phyloP scores from a whole-genome alignment of 2,797 vertebrate species.

The Microctenopoma stevenorrisi region DNA sequence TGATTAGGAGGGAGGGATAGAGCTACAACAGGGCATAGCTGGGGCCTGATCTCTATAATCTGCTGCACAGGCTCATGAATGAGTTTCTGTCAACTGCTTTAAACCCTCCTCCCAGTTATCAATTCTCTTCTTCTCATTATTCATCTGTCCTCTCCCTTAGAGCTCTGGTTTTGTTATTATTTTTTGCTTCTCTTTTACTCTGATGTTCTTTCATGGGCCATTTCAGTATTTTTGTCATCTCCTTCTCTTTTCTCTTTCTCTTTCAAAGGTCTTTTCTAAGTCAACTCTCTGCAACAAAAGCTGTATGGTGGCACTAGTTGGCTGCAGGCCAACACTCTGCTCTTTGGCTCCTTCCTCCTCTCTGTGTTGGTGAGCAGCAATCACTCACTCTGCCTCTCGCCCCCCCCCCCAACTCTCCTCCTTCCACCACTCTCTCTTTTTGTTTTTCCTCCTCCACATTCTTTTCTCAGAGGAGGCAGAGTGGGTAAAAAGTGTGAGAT shows the following conservation, averaged over 20 bases:
- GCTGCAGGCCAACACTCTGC: conserved; percentile 66
- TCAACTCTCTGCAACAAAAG: conserved; percentile 78
- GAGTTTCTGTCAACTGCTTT: conserved; percentile 47
- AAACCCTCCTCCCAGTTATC: conserved; percentile 41
- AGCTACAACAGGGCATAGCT: conserved; percentile 31
- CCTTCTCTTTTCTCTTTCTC: conserved; percentile 56
- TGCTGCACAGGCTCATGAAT: conserved; percentile 58
- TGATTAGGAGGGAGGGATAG: background rate
- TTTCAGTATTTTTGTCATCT: conserved; percentile 61
- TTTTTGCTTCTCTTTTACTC: conserved; percentile 35
- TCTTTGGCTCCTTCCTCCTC: conserved; percentile 53
- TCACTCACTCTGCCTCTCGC: conserved; percentile 56
- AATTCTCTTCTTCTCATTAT: conserved; percentile 45
- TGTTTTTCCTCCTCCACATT: conserved; percentile 47
- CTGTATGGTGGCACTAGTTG: conserved; percentile 69
- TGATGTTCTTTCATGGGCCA: conserved; percentile 34
- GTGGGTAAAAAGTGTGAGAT: conserved; percentile 58
- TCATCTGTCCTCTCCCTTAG: conserved; percentile 45
- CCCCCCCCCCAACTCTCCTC: conserved; percentile 29
- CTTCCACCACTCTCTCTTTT: conserved; percentile 55
- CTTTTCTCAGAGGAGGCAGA: conserved; percentile 46
- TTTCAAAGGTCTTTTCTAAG: conserved; percentile 78
- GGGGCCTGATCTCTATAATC: conserved; percentile 54
- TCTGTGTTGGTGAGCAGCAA: conserved; percentile 53
- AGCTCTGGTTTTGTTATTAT: conserved; percentile 52